phyloP scores from a whole-genome alignment of 2,113 vertebrate species.

The Crotalus horridus region DNA sequence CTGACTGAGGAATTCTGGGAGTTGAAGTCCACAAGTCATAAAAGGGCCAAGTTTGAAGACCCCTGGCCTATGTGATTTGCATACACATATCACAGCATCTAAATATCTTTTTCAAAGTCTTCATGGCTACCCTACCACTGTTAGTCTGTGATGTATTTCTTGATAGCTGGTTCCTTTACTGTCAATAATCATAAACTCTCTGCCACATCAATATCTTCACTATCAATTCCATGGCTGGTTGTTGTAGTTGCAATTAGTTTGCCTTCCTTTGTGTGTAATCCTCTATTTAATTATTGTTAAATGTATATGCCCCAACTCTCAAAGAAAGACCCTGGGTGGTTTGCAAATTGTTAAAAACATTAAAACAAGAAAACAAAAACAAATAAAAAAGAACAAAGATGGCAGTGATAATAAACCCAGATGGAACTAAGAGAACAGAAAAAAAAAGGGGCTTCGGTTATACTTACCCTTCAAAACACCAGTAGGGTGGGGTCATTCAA shows the following conservation, averaged over 20 bases:
- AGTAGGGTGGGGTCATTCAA: too few relatives aligned
- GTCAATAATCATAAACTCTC: not conserved
- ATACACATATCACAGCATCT: not conserved
- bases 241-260: not conserved
- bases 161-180: not conserved
- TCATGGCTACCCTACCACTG: not conserved
- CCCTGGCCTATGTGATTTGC: not conserved
- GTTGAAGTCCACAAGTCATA: too few relatives aligned
- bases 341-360: not conserved
- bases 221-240: not conserved
- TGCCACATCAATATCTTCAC: not conserved
- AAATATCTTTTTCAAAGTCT: not conserved
- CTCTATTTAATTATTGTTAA: not conserved
- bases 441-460: too few relatives aligned
- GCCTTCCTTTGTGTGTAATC: not conserved
- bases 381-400: not conserved
- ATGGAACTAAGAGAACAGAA: not conserved
- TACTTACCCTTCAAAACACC: too few relatives aligned
- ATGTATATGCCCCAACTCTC: not conserved
- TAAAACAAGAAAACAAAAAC: not conserved
- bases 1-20: too few relatives aligned
- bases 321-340: not conserved
- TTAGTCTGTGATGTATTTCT: not conserved
- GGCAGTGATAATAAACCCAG: not conserved
- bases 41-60: too few relatives aligned